Conservation (phyloP, 2,797 vertebrate species). For the Chelidonichthys spinosus region DNA sequence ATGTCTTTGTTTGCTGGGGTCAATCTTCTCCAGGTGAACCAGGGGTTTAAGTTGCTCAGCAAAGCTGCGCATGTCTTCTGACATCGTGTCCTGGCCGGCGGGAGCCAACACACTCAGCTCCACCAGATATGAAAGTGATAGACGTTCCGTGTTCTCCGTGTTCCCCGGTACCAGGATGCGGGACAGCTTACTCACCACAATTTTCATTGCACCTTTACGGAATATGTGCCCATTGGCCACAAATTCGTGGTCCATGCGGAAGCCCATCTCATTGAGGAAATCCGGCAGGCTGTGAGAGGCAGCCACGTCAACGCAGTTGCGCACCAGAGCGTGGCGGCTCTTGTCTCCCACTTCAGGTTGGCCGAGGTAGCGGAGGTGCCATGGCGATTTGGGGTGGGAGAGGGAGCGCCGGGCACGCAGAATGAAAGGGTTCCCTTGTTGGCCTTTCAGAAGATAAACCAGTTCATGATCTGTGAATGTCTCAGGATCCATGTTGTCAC, state of each 20-base stretch:
- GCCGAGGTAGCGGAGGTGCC: slow-evolving; percentile 96
- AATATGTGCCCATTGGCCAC: slow-evolving; percentile 95
- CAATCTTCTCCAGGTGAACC: slow-evolving; percentile 97
- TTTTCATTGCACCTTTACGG: slow-evolving; percentile 94
- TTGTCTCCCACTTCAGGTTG: slow-evolving; percentile 98
- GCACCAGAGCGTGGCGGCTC: slow-evolving; percentile 92
- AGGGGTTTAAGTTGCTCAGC: slow-evolving; percentile 96
- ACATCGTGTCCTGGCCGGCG: slow-evolving; percentile 92
- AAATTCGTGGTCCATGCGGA: slow-evolving; percentile 99
- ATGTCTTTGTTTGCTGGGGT: slow-evolving; percentile 92
- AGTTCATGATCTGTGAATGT: slow-evolving; percentile 95
- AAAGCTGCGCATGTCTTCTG: slow-evolving; percentile 97
- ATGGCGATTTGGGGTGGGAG: slow-evolving; percentile 88
- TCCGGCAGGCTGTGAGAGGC: slow-evolving; percentile 95
- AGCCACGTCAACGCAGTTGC: slow-evolving; percentile 96
- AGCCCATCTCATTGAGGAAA: slow-evolving; percentile 98
- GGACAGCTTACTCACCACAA: slow-evolving; percentile 95
- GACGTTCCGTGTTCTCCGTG: slow-evolving; percentile 92
- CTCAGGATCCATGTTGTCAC: slow-evolving; percentile 97
- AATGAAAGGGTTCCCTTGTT: slow-evolving; percentile 97
- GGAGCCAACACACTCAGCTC: slow-evolving; percentile 94
- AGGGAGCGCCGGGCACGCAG: slow-evolving; percentile 92
- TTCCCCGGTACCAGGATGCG: slow-evolving; percentile 93
- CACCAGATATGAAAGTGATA: slow-evolving; percentile 95
- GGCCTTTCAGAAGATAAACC: slow-evolving; percentile 96